phyloP scores from a whole-genome alignment of 2,888 invertebrate species.

The Panopea generosa region DNA sequence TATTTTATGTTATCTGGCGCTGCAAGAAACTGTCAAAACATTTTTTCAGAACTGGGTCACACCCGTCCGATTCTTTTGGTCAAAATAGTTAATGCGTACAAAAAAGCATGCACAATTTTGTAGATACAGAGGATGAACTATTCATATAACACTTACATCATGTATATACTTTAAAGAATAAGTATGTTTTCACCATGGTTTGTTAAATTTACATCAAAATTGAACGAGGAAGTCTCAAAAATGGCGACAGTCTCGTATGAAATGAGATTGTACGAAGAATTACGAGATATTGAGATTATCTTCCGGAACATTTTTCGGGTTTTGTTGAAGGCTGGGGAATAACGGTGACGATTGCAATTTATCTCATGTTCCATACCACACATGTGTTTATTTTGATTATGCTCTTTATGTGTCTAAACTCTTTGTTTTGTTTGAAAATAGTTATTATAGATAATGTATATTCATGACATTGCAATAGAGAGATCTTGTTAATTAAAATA shows the following conservation, averaged over 20 bases:
- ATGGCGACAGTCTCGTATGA: slow-evolving; percentile 54
- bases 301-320: too few species aligned
- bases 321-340: too few species aligned
- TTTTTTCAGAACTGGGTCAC: slow-evolving; percentile 18
- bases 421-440: too few species aligned
- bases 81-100: neutral
- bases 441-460: too few species aligned
- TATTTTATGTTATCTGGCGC: too few species aligned
- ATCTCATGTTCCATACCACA: too few species aligned
- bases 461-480: too few species aligned
- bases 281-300: slow-evolving; percentile 38
- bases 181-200: slow-evolving; percentile 10
- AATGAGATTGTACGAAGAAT: slow-evolving; percentile 46
- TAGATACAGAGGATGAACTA: neutral
- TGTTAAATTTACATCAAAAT: slow-evolving; percentile 6
- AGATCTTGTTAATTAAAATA: too few species aligned
- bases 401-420: too few species aligned
- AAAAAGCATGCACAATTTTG: neutral
- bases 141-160: slow-evolving; percentile 10
- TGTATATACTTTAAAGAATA: slow-evolving; percentile 3
- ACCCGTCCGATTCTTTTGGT: slow-evolving; percentile 12
- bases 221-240: slow-evolving; percentile 56
- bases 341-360: too few species aligned
- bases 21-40: slow-evolving; percentile 21
- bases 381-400: too few species aligned